phyloP scores from a whole-genome alignment of 2,113 vertebrate genomes.

The Sarotherodon lohbergeri region DNA sequence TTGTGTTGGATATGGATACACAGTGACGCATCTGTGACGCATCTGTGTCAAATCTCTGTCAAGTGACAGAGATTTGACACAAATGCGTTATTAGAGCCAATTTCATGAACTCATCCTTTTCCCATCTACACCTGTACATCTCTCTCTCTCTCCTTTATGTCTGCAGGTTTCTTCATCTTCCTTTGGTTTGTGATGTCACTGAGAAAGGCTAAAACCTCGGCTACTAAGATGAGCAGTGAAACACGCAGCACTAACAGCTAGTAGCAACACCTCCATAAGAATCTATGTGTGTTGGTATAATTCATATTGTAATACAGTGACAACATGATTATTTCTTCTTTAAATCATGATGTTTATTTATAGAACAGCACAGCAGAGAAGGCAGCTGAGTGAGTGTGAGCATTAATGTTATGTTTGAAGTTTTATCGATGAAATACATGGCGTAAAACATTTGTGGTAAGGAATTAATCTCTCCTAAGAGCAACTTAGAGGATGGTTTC shows the following conservation, averaged over 20 bases:
- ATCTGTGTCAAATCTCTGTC: too few relatives aligned
- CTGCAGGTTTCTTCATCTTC: slow-evolving; percentile 48
- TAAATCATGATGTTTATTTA: background rate
- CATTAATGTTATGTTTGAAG: background rate
- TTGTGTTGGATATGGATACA: background rate
- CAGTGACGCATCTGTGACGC: background rate
- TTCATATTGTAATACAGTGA: background rate
- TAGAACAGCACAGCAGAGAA: background rate
- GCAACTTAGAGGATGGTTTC: background rate
- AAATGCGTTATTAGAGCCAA: background rate
- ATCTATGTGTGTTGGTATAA: background rate
- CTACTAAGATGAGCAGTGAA: background rate
- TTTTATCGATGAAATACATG: background rate
- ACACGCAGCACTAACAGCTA: background rate
- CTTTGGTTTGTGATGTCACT: slow-evolving; percentile 33
- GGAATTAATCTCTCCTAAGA: background rate
- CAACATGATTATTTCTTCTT: background rate
- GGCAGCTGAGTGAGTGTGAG: background rate
- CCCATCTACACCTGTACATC: background rate
- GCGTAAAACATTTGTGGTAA: fast-evolving
- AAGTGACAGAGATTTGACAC: background rate
- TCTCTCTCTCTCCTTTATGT: background rate
- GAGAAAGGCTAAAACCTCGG: background rate
- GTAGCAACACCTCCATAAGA: background rate
- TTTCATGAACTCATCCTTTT: background rate